Evolutionary conservation across 2,113 vertebrate species (phyloP).

Genomic region (Platichthys stellatus): DNA sequence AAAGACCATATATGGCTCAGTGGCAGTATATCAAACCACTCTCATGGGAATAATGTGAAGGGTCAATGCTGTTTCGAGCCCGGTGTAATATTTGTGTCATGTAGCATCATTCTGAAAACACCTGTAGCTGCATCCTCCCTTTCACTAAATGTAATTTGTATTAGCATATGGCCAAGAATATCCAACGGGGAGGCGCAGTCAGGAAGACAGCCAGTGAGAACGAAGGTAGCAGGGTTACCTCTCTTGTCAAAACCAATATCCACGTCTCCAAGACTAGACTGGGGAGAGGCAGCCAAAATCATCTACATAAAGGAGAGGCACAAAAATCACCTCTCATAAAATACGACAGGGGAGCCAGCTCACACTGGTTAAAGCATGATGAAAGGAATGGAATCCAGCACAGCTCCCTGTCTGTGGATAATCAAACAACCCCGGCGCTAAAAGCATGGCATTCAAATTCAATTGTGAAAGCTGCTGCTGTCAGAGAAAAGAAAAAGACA

Average conservation of each 20-base stretch:
- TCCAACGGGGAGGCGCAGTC: conserved; percentile 45
- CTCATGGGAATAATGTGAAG: conserved; percentile 41
- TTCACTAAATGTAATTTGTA: conserved; percentile 59
- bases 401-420: conserved; percentile 76
- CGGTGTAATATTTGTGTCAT: conserved; percentile 57
- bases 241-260: conserved; percentile 77
- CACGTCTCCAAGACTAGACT: conserved; percentile 68
- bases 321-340: conserved; percentile 77
- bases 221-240: conserved; percentile 68
- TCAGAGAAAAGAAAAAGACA: conserved; percentile 66
- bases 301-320: conserved; percentile 77
- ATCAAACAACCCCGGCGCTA: conserved; percentile 76
- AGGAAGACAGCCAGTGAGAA: conserved; percentile 65
- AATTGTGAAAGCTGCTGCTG: conserved; percentile 70
- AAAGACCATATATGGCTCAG: conserved; percentile 40
- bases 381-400: conserved; percentile 78
- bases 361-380: conserved; percentile 77
- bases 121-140: conserved; percentile 58
- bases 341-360: conserved; percentile 72
- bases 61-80: conserved; percentile 60
- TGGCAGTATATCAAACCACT: conserved; percentile 39
- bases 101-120: conserved; percentile 58
- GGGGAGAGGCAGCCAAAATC: conserved; percentile 69
- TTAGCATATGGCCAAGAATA: conserved; percentile 69
- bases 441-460: conserved; percentile 79